phyloP scores from a whole-genome alignment of 2,797 vertebrate genomes.

The Micropoecilia bifurca region DNA sequence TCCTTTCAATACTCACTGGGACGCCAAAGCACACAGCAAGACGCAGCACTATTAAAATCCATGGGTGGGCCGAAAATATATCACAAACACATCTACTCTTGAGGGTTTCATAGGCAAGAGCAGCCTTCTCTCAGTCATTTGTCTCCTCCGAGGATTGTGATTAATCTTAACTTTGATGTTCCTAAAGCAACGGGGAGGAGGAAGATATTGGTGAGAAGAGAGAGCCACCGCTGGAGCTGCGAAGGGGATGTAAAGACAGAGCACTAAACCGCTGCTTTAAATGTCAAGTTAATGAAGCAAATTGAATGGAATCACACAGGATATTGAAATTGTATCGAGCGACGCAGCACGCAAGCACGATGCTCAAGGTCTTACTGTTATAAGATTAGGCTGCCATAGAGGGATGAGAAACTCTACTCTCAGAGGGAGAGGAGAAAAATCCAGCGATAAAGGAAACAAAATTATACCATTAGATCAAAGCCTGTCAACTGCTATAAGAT shows the following conservation, averaged over 20 bases:
- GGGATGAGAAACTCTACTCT: constrained; percentile 14
- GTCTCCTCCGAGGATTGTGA: constrained; percentile 54
- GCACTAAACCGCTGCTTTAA: constrained; percentile 44
- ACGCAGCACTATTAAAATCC: constrained; percentile 56
- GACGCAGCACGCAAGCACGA: constrained; percentile 36
- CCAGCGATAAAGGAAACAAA: constrained; percentile 15
- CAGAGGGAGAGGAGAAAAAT: neutral
- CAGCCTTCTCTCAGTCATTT: constrained; percentile 52
- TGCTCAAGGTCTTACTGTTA: constrained; percentile 16
- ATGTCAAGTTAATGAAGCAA: constrained; percentile 62
- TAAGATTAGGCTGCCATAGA: constrained; percentile 28
- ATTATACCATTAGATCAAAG: constrained; percentile 17
- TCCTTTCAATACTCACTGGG: constrained; percentile 61
- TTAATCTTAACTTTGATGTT: constrained; percentile 71
- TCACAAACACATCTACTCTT: constrained; percentile 52
- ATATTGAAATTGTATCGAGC: constrained; percentile 44
- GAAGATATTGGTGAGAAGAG: constrained; percentile 43
- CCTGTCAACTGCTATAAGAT: neutral
- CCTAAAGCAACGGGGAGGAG: constrained; percentile 59
- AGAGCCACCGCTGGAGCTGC: constrained; percentile 30
- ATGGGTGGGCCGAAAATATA: constrained; percentile 64
- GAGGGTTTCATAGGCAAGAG: constrained; percentile 50
- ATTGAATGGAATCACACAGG: constrained; percentile 59
- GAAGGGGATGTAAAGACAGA: constrained; percentile 46
- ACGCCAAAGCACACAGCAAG: constrained; percentile 69